These are phyloP conservation scores for Oreochromis tanganicae DNA, from an alignment of 2,113 vertebrate genomes.

Conservation along the genomic window DNA sequence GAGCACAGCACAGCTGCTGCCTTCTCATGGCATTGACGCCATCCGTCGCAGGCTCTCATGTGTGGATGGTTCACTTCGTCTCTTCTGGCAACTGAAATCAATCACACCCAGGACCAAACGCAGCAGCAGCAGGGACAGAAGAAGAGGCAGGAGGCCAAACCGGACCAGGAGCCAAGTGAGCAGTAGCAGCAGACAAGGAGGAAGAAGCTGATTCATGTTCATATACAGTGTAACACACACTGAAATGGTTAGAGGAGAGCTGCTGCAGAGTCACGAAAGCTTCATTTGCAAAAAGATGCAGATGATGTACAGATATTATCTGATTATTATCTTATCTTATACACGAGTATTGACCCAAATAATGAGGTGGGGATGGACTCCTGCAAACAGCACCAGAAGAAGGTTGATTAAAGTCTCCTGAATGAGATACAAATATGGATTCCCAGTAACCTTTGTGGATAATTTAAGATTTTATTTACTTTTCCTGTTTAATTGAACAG, in stretches of 20 bases:
- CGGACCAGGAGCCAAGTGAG: conserved; percentile 25
- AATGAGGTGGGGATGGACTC: background rate
- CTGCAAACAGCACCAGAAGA: background rate
- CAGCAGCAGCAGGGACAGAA: conserved; percentile 18
- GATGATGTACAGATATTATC: background rate
- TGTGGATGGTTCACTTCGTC: conserved; percentile 21
- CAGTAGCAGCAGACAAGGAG: background rate
- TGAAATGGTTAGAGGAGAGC: background rate
- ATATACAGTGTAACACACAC: background rate
- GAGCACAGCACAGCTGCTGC: conserved; percentile 27
- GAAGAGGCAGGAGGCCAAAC: conserved; percentile 14
- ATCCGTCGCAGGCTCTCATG: background rate
- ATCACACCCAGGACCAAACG: conserved; percentile 15
- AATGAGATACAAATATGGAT: background rate
- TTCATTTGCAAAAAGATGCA: background rate
- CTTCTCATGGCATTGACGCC: conserved; percentile 7
- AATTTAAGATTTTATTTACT: background rate
- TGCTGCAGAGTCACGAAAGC: background rate
- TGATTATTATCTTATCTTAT: background rate
- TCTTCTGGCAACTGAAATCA: conserved; percentile 33
- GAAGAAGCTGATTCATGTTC: background rate
- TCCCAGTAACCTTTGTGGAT: background rate
- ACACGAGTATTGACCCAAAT: background rate
- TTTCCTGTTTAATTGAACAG: background rate
- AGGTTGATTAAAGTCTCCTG: background rate